Evolutionary conservation across 2,113 vertebrate genomes (phyloP), one percentile per base, ranked within the genome.

Genomic region (Zosterops hypoxanthus): DNA sequence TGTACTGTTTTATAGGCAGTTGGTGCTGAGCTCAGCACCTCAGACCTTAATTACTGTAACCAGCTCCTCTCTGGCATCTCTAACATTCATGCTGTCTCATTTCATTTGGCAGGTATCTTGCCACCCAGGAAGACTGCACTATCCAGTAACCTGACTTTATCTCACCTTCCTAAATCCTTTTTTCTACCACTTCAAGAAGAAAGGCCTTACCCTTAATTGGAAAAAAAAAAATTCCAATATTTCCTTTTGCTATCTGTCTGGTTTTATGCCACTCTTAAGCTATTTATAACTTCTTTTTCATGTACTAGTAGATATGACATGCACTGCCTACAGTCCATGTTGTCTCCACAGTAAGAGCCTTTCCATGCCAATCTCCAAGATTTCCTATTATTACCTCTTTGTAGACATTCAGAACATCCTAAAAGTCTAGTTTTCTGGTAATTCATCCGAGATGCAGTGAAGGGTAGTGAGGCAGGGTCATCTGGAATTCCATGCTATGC

Each of bases 1-100:
- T 81, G 52, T 66, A 64, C 36, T 46, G 64, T 14, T 78, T 91
- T 78, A 53, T 52, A 76, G 44, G 33, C 9, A 12, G 36, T 19
- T 73, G 76, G 22, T 88, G 88, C 79, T 91, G 66, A 93, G 70
- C 63, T 95, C 42, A 79, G 78, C 89, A 90, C 66, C 91, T 94
- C 81, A 89, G 59, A 92, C 78, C 69, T 88, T 93, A 64, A 86
- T 94, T 75, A 83, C 60, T 63, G 42, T 77, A 86, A 78, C 47
- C 68, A 86, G 56, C 60, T 88, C n/a, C 44, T 86, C 56, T 70
- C 59, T 90, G 92, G 71, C 52, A 68, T 78, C 47, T 73, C 42
- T 82, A 66, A 46, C 12, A 77, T 66, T 70, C 60, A 36, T 11
- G 25, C 71, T 86, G 39, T 70, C 68, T 94, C 36, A 39, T 87